Base-by-base conservation (phyloP, 2,113 vertebrate genomes). In the Euleptes europaea region DNA sequence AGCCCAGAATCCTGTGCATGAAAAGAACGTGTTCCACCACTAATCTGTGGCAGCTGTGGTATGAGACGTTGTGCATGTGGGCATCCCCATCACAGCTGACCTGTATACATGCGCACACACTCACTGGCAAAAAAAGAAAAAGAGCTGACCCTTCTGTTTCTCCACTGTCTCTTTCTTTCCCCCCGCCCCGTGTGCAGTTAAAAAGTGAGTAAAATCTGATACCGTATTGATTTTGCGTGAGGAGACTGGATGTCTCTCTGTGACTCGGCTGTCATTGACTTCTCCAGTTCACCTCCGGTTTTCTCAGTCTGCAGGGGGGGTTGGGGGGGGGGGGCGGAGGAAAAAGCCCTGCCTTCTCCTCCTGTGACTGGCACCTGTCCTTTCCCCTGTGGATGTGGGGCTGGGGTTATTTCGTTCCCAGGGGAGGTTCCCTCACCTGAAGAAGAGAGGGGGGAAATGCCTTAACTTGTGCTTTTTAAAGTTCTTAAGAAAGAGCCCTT, bases 171-270 rank as follows among this genome's bases (percentile, higher is more conserved):
- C 35, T 35, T 23, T 17, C 15, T 54, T 54, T 17, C 15, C 14
- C 44, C 44, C 44, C 44, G 4, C 44, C 44, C 49, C 23, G 23
- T 54, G 12, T 17, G 13, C 51, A 54, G 15, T 54, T 54, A 54
- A 54, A 54, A 54, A 54, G 51, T 72, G 83, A 78, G 67, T 35
- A 47, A 60, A 83, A 82, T 44, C 54, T 83, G 82, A 83, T 75
- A n/a, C 71, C 0, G 7, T 38, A 79, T 79, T 72, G 67, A 85
- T 85, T 63, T 57, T 49, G 6, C 21, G 63, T 14, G 23, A 23
- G 67, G 67, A 85, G 84, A 85, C 84, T 79, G 26, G 51, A 47
- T 47, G 84, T 33, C 84, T 63, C 84, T 54, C 38, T 57, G 66
- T 19, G 66, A 28, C 66, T 60, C 4, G 5, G 49, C 31, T 33